These are phyloP conservation scores for Cantharis nigra DNA, from an alignment of 2,888 invertebrate genomes.

Conservation along the genomic window DNA sequence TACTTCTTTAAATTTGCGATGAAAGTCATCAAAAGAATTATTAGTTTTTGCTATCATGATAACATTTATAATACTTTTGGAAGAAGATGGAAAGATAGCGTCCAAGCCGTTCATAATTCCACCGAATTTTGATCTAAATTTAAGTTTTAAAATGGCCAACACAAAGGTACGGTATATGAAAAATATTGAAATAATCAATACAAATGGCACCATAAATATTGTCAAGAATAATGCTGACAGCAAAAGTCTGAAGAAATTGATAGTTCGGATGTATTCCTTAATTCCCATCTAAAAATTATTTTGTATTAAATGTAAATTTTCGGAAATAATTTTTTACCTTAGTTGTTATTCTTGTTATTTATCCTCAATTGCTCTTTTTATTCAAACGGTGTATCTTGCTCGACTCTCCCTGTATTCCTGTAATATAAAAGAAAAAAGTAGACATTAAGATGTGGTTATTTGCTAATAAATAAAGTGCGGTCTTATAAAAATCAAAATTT, in stretches of 20 bases:
- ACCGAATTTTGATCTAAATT: slow-evolving; percentile 52
- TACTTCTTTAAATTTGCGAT: background rate
- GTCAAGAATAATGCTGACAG: background rate
- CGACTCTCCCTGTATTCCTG: too few relatives aligned
- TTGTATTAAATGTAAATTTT: too few relatives aligned
- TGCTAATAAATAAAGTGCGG: too few relatives aligned
- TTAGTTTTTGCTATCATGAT: slow-evolving; percentile 53
- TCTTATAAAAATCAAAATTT: too few relatives aligned
- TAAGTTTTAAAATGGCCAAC: slow-evolving; percentile 31
- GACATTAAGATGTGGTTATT: too few relatives aligned
- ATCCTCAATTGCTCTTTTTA: too few relatives aligned
- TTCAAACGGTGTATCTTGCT: too few relatives aligned
- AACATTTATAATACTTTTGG: slow-evolving; percentile 58
- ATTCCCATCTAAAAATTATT: background rate
- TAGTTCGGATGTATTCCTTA: too few relatives aligned
- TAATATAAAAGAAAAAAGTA: too few relatives aligned
- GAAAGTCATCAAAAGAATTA: background rate
- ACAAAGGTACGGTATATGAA: slow-evolving; percentile 31
- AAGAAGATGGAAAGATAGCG: slow-evolving; percentile 60
- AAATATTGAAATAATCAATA: background rate
- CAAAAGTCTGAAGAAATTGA: background rate
- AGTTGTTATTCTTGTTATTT: too few relatives aligned
- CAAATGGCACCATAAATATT: background rate
- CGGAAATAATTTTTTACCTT: too few relatives aligned
- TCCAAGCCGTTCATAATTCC: slow-evolving; percentile 60